Conservation (phyloP, 2,797 vertebrate genomes). For the Danio aesculapii region DNA sequence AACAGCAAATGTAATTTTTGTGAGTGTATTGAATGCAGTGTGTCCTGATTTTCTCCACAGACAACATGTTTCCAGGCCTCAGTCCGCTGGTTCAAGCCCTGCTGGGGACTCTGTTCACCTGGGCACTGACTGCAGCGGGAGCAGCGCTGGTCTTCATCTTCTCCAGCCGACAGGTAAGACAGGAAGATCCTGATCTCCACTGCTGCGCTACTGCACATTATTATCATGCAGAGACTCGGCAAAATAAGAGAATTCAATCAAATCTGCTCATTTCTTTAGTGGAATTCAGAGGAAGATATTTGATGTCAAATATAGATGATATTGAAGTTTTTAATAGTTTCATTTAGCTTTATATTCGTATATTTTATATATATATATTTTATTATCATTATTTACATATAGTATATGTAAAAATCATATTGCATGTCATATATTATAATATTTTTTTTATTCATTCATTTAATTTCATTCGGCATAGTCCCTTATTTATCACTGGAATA, state of each 20-base stretch:
- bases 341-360: no score
- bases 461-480: no score
- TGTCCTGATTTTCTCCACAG: constrained; percentile 5
- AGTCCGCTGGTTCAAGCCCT: constrained; percentile 86
- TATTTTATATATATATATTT: no score
- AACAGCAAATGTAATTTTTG: no score
- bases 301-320: no score
- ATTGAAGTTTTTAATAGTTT: no score
- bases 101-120: constrained; percentile 92
- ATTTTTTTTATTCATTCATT: no score
- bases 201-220: not conserved
- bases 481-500: no score
- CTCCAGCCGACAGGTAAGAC: constrained; percentile 87
- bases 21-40: not conserved
- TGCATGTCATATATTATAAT: no score
- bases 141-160: constrained; percentile 92
- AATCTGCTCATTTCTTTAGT: not conserved
- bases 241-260: not conserved
- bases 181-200: not conserved
- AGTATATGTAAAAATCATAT: no score
- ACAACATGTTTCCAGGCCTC: constrained; percentile 86
- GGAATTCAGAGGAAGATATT: not conserved
- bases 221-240: no score
- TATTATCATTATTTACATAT: no score
- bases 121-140: constrained; percentile 92